A percentile compares a stretch with the other conserved stretches of the same genome.
phyloP scores from a whole-genome alignment of 2,113 vertebrate genomes.

The Hymenochirus boettgeri region DNA sequence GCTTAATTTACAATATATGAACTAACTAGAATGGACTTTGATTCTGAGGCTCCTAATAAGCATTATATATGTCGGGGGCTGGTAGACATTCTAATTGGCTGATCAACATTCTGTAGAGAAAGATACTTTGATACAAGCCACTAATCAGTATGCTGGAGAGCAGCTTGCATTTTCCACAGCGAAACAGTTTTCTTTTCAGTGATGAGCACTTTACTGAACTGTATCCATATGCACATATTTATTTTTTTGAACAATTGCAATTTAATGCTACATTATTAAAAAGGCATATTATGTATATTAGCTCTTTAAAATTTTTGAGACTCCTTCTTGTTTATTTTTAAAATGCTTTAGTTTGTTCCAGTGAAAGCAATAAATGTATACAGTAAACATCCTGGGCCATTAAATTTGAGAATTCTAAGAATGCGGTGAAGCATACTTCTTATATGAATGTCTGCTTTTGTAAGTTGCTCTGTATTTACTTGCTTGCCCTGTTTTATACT shows the following conservation, averaged over 20 bases:
- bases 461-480: not conserved
- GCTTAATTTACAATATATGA: slow-evolving; percentile 4
- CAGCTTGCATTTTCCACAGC: not conserved
- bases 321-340: not conserved
- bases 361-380: not conserved
- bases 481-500: not conserved
- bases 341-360: not conserved
- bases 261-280: slow-evolving; percentile 1
- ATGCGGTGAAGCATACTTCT: not conserved
- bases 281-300: not conserved
- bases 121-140: slow-evolving; percentile 17
- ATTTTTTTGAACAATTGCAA: not conserved
- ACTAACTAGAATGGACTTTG: not conserved
- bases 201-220: not conserved
- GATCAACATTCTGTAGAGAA: slow-evolving; percentile 13
- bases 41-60: slow-evolving; percentile 28
- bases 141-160: slow-evolving; percentile 23
- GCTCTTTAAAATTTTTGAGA: not conserved
- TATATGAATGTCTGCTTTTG: not conserved
- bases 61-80: slow-evolving; percentile 21
- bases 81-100: slow-evolving; percentile 35
- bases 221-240: not conserved
- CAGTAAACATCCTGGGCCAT: not conserved
- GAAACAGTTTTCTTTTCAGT: not conserved
- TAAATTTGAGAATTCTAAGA: not conserved